Conservation (phyloP, 2,888 invertebrate species). For the Phalera bucephala region DNA sequence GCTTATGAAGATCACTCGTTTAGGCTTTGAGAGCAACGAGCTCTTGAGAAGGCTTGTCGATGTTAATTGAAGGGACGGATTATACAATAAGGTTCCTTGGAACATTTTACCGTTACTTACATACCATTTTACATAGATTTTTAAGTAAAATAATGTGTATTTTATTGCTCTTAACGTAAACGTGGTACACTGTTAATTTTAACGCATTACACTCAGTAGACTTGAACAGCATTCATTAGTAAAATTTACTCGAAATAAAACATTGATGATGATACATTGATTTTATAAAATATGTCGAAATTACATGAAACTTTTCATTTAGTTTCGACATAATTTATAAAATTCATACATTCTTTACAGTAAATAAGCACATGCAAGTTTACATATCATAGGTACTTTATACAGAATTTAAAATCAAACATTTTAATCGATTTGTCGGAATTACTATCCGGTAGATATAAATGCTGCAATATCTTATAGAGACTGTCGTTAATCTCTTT, state of each 20-base stretch:
- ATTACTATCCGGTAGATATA: constrained; percentile 16
- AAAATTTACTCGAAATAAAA: no score
- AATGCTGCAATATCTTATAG: constrained; percentile 27
- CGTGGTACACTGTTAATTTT: no score
- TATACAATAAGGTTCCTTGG: background rate
- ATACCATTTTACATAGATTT: background rate
- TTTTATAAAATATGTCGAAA: no score
- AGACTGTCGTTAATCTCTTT: constrained; percentile 50
- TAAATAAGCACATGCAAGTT: no score
- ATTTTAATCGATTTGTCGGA: constrained; percentile 3
- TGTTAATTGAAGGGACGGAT: constrained; percentile 6
- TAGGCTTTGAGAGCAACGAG: constrained; percentile 9
- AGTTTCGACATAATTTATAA: no score
- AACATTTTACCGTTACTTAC: background rate
- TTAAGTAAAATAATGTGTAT: background rate
- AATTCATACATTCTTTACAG: no score
- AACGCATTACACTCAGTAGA: no score
- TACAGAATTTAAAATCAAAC: background rate
- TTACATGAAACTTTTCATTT: no score
- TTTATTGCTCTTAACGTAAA: background rate
- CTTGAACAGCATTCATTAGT: no score
- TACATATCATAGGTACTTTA: no score
- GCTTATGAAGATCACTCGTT: constrained; percentile 25
- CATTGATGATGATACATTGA: no score
- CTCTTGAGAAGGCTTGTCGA: constrained; percentile 5